Evolutionary conservation across 2,113 vertebrate genomes (phyloP).

Genomic region (Gopherus flavomarginatus): DNA sequence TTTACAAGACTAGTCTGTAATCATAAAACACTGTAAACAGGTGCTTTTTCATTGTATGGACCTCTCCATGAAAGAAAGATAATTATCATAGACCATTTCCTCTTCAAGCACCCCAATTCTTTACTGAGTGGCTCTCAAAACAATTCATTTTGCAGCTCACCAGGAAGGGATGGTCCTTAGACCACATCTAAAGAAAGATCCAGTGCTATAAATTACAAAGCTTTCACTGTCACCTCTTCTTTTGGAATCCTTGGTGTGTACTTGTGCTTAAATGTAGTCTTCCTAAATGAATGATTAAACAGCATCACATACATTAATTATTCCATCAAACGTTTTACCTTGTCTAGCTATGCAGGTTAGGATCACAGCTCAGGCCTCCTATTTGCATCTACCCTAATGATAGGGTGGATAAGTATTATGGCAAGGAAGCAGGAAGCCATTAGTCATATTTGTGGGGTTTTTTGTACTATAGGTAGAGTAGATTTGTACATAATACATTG

Average conservation of each 20-base stretch:
- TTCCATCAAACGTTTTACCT: constrained; percentile 5
- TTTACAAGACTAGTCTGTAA: not conserved
- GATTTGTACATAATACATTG: constrained; percentile 8
- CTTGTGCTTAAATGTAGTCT: not conserved
- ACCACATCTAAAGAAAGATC: not conserved
- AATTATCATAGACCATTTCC: not conserved
- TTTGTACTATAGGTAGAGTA: constrained; percentile 26
- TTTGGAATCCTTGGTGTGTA: not conserved
- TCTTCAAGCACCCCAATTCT: not conserved
- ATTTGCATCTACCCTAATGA: constrained; percentile 56
- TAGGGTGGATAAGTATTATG: constrained; percentile 25
- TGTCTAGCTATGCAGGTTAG: not conserved
- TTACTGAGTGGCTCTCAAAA: not conserved
- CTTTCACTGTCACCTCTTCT: not conserved
- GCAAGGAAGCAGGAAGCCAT: constrained; percentile 29
- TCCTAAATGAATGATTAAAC: not conserved
- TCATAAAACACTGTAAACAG: not conserved
- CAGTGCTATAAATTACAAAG: not conserved
- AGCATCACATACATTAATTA: not conserved
- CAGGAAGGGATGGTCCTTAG: not conserved
- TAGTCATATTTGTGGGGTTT: constrained; percentile 10
- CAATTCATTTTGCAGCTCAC: not conserved
- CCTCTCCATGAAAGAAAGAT: not conserved
- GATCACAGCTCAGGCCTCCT: not conserved
- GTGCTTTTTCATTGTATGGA: not conserved